Base-by-base conservation (phyloP, 2,113 vertebrate genomes). In the Dromiciops gliroides region DNA sequence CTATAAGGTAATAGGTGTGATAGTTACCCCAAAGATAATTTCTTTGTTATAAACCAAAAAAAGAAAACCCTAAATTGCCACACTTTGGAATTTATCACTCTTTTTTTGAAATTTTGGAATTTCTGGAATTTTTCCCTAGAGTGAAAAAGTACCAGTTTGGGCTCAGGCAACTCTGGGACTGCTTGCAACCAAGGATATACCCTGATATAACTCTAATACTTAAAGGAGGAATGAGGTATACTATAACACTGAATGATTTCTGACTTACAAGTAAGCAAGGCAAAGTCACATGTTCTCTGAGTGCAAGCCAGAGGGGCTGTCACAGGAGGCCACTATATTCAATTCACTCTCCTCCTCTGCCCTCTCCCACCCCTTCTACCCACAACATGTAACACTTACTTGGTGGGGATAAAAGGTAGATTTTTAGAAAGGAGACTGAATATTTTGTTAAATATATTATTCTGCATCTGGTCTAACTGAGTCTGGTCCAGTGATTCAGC, bases 1-100 rank as follows among this genome's bases (percentile, higher is more conserved):
- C 98, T 98, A 96, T 97, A 98, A 95, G 90, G 93, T 97, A 97
- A 96, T 97, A 98, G 95, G 97, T 97, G 96, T 97, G 93, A 97
- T 97, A 97, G 94, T 37, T 95, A 96, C 83, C 98, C 92, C 97
- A 51, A 95, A 97, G 98, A 98, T 97, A 96, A 97, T 98, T 97
- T 96, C 94, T 96, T 75, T 96, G 75, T 97, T 97, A 95, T 52
- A 96, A n/a, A 95, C 95, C 90, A 50, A 0, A 95, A 96, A 97
- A 97, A 48, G 90, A 93, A 97, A 97, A 97, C 92, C 94, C 92
- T 92, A 93, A 52, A 95, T 95, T 67, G 75, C 88, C 93, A 89
- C 92, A 89, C 93, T 94, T 97, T 97, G 51, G 89, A 88, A 96
- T 97, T 97, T 97, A 95, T 97, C 90, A 95, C 92, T 95, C 92